Base-by-base conservation (phyloP, 1,140 invertebrate genomes). In the Bombus confusus region DNA sequence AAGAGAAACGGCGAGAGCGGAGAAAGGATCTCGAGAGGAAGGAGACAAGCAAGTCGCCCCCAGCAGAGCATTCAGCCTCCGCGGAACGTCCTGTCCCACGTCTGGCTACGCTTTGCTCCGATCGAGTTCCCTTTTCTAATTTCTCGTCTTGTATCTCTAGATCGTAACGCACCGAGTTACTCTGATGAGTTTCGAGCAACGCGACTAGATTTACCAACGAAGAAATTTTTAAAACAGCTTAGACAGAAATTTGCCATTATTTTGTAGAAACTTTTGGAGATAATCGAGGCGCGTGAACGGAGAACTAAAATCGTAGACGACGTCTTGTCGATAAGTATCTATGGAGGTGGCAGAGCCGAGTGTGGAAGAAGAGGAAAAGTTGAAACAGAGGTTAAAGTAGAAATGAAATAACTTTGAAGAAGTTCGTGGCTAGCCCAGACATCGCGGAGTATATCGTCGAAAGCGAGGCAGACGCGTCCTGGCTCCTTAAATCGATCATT, bases 11-110 rank as follows among this genome's bases (percentile, higher is more conserved):
- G 31, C 71, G n/a, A n/a, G n/a, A n/a, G n/a, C n/a, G 39, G 81
- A 76, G 52, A 73, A 74, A 83, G 43, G 15, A 71, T 86, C 73
- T 74, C 41, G 62, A 12, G 86, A 85, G 86, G 66, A 85, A 69
- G 78, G 88, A 90, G 85, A 91, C 90, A 91, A 92, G 89, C 87
- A 90, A 94, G 94, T 90, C 93, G 94, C 94, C 94, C 94, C 94
- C 94, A 95, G 94, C 94, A 95, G 94, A 95, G 94, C 92, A 89
- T 87, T 90, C 93, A 94, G 91, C 92, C 91, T 94, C 93, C 86
- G 92, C 83, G 79, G 87, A 87, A 87, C 86, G 87, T 86, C 88
- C 88, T 93, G 92, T 94, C 94, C 93, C 92, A 94, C 93, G 92
- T 89, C 91, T 80, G 83, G 80, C 89, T 92, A 93, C 87, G 85